Percentiles rank a stretch among this genome's conserved stretches.
These are phyloP conservation scores for Galeopterus variegatus DNA, from an alignment of 2,113 vertebrate species.

Conservation along the genomic window DNA sequence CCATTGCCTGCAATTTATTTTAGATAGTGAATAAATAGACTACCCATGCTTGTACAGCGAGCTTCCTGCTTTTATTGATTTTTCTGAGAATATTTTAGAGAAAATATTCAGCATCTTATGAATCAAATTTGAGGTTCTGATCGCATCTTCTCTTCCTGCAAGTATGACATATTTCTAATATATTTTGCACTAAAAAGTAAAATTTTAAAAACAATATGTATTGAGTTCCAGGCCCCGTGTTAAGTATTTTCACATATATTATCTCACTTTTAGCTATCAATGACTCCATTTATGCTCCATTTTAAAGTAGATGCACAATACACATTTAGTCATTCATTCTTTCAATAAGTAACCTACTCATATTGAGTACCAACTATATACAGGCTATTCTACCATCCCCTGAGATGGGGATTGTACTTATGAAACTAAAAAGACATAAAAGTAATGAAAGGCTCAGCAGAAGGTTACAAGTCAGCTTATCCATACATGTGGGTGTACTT, in stretches of 20 bases:
- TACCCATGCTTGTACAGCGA: background rate
- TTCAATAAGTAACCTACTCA: conserved; percentile 16
- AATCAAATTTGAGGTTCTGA: conserved; percentile 61
- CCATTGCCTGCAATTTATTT: background rate
- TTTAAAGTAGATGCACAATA: conserved; percentile 5
- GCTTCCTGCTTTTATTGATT: conserved; percentile 1
- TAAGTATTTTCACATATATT: conserved; percentile 40
- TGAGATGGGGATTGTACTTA: background rate
- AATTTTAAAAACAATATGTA: conserved; percentile 12
- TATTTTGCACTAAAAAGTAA: conserved; percentile 40
- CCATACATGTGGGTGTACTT: conserved; percentile 8
- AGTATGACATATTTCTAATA: background rate
- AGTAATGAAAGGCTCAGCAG: background rate
- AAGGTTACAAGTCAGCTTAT: background rate
- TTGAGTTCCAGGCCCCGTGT: background rate
- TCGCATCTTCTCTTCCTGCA: background rate
- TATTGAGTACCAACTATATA: background rate
- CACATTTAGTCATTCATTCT: background rate
- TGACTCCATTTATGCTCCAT: background rate
- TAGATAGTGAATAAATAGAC: background rate
- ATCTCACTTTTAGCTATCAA: background rate
- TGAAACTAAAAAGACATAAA: conserved; percentile 52
- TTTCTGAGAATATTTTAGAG: conserved; percentile 43
- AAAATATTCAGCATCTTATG: background rate
- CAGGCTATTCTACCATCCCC: background rate